Percentiles rank a stretch among this genome's conserved stretches.
phyloP scores from a whole-genome alignment of 2,113 vertebrate genomes.

The Sciurus niger region DNA sequence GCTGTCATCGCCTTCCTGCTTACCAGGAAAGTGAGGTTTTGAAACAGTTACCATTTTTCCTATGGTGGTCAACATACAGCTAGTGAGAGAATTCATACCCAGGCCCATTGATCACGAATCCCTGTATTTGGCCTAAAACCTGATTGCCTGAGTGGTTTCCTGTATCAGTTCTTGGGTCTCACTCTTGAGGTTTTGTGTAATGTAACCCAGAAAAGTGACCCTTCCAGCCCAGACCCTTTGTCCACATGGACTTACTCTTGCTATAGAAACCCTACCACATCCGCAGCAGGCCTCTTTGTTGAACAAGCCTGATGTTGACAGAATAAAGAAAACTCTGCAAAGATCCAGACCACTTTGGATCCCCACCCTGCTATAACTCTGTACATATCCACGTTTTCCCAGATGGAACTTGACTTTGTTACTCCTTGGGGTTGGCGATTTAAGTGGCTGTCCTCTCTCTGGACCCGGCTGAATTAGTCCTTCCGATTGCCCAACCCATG shows the following conservation, averaged over 20 bases:
- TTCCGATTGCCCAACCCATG: not conserved
- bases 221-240: not conserved
- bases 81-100: not conserved
- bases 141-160: not conserved
- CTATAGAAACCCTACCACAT: not conserved
- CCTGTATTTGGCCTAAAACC: not conserved
- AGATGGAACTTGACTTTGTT: conserved; percentile 3
- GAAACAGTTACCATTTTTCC: not conserved
- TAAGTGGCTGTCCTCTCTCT: not conserved
- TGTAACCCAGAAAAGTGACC: not conserved
- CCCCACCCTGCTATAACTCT: not conserved
- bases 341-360: not conserved
- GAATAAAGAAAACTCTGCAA: not conserved
- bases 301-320: not conserved
- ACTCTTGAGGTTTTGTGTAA: not conserved
- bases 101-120: not conserved
- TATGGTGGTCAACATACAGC: not conserved
- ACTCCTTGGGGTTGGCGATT: not conserved
- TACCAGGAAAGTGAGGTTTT: not conserved
- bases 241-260: not conserved
- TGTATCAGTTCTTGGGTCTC: not conserved
- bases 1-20: not conserved
- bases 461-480: not conserved
- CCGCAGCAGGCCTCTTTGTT: not conserved
- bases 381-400: not conserved